Percentiles rank a stretch among this genome's conserved stretches.
phyloP scores from a whole-genome alignment of 2,797 vertebrate species.

The Ficedula albicollis region DNA sequence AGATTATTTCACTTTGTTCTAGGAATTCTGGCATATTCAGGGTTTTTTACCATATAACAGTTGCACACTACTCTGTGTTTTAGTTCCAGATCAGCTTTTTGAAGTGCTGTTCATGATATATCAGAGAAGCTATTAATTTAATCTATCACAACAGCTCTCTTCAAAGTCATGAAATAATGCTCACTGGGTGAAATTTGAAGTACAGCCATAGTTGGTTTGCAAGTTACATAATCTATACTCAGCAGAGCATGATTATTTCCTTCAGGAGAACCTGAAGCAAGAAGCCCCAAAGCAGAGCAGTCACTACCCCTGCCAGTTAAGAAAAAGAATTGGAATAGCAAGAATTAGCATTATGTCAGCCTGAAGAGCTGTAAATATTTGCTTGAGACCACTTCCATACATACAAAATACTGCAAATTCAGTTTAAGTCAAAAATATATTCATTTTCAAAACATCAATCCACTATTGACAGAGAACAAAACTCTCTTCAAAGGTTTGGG shows the following conservation, averaged over 20 bases:
- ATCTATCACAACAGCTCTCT: not conserved
- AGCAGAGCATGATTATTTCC: not conserved
- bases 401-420: not conserved
- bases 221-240: not conserved
- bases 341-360: not conserved
- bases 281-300: not conserved
- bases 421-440: not conserved
- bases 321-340: not conserved
- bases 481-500: not conserved
- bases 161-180: not conserved
- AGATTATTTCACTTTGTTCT: constrained; percentile 38
- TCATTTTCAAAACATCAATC: not conserved
- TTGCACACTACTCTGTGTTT: not conserved
- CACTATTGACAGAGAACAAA: not conserved
- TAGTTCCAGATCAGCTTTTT: not conserved
- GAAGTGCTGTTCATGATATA: not conserved
- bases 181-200: not conserved
- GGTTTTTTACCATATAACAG: not conserved
- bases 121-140: not conserved
- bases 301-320: not conserved
- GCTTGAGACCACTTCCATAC: not conserved
- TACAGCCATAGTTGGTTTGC: not conserved
- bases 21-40: not conserved
- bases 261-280: not conserved
- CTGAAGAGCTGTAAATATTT: not conserved